phyloP scores from a whole-genome alignment of 2,888 invertebrate species.

The Macrosiphum euphorbiae region DNA sequence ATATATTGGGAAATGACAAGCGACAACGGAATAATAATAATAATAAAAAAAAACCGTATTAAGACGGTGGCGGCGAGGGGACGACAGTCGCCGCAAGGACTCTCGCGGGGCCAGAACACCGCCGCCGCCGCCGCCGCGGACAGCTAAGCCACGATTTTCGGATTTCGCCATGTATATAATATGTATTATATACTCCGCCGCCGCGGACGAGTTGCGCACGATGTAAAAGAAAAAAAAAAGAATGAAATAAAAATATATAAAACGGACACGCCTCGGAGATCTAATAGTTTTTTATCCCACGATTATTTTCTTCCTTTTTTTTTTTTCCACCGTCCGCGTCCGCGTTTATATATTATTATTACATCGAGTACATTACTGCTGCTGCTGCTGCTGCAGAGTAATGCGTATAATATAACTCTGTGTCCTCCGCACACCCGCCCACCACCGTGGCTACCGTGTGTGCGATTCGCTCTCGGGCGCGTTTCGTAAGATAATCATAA shows the following conservation, averaged over 20 bases:
- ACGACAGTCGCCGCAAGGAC: not conserved
- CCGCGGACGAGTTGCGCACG: not conserved
- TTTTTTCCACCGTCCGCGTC: not conserved
- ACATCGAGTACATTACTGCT: not conserved
- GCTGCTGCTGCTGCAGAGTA: too few species aligned
- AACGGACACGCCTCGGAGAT: conserved; percentile 62
- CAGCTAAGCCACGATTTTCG: conserved; percentile 62
- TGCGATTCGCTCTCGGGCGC: too few species aligned
- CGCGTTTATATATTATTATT: not conserved
- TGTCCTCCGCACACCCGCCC: not conserved
- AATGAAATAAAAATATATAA: conserved; percentile 8
- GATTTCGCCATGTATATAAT: conserved; percentile 51
- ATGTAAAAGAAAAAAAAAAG: not conserved
- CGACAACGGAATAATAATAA: conserved; percentile 45
- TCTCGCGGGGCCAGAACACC: not conserved
- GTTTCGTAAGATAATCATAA: conserved; percentile 34
- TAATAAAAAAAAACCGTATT: conserved; percentile 47
- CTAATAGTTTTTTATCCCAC: conserved; percentile 62
- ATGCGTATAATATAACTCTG: not conserved
- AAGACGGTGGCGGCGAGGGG: conserved; percentile 40
- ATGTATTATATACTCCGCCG: not conserved
- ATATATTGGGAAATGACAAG: conserved; percentile 60
- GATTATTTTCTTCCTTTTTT: conserved; percentile 42
- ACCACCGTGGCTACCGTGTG: not conserved
- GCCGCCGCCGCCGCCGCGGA: conserved; percentile 10